These are phyloP conservation scores for Synanthedon tipuliformis DNA, from an alignment of 2,888 invertebrate genomes.

Conservation along the genomic window DNA sequence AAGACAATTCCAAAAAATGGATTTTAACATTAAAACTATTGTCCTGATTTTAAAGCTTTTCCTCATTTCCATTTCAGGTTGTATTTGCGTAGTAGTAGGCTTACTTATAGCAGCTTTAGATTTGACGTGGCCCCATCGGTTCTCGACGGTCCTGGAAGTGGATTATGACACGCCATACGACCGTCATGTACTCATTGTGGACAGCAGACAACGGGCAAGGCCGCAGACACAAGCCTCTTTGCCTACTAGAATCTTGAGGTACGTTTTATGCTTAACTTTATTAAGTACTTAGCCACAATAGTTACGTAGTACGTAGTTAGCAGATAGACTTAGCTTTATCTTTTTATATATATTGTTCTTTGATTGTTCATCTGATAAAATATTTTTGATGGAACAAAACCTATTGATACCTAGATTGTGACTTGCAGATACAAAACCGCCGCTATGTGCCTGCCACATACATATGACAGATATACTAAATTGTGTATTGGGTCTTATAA, in stretches of 20 bases:
- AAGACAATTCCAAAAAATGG: not conserved
- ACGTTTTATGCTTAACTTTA: constrained; percentile 1
- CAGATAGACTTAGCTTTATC: too few relatives aligned
- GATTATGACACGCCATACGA: constrained; percentile 96
- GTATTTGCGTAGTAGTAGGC: constrained; percentile 82
- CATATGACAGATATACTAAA: too few relatives aligned
- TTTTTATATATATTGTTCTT: too few relatives aligned
- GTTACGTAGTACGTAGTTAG: too few relatives aligned
- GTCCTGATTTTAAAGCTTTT: not conserved
- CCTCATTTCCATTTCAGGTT: constrained; percentile 63
- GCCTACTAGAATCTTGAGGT: constrained; percentile 77
- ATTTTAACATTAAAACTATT: not conserved
- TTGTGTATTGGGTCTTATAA: too few relatives aligned
- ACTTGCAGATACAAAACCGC: too few relatives aligned
- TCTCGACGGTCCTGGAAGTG: constrained; percentile 90
- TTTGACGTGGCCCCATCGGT: constrained; percentile 88
- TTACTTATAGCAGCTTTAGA: constrained; percentile 81
- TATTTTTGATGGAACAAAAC: too few relatives aligned
- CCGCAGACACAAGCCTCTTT: constrained; percentile 52
- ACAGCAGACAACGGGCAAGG: constrained; percentile 72
- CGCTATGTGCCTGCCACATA: too few relatives aligned
- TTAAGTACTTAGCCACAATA: too few relatives aligned
- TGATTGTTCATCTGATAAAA: too few relatives aligned
- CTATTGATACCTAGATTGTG: too few relatives aligned
- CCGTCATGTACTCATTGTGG: constrained; percentile 90